Percentiles rank a stretch among this genome's conserved stretches.
These are phyloP conservation scores for Rhinichthys osculus DNA, from an alignment of 2,797 vertebrate species.

Conservation along the genomic window DNA sequence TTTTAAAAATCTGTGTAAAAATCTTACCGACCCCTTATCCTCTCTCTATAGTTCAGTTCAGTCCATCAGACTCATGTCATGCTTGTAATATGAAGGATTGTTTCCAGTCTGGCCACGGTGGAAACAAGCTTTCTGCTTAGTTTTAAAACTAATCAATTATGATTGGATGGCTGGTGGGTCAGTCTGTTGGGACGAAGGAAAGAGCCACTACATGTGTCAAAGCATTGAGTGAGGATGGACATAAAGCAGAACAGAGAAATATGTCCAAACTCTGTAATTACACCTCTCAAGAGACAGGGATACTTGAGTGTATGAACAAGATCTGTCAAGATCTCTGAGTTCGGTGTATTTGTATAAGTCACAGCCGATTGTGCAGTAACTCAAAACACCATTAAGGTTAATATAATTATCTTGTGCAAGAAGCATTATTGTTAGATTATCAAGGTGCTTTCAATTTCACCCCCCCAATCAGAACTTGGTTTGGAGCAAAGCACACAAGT, in stretches of 20 bases:
- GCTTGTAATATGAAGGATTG: slow-evolving; percentile 66
- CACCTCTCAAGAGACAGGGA: slow-evolving; percentile 61
- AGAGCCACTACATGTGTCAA: slow-evolving; percentile 75
- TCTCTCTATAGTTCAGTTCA: slow-evolving; percentile 45
- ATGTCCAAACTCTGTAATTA: slow-evolving; percentile 73
- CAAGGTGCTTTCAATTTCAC: background rate
- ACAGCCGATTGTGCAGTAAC: background rate
- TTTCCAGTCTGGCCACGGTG: slow-evolving; percentile 75
- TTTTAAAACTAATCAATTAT: slow-evolving; percentile 76
- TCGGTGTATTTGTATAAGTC: slow-evolving; percentile 21
- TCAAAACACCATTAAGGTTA: background rate
- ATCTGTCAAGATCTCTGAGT: slow-evolving; percentile 29
- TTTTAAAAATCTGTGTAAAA: background rate
- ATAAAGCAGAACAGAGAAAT: slow-evolving; percentile 74
- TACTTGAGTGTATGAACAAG: slow-evolving; percentile 41
- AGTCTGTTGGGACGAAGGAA: slow-evolving; percentile 68
- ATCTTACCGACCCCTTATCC: background rate
- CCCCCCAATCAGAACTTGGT: slow-evolving; percentile 42
- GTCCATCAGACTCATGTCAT: slow-evolving; percentile 39
- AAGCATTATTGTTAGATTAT: background rate
- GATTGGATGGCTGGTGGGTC: slow-evolving; percentile 69
- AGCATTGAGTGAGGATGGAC: slow-evolving; percentile 64
- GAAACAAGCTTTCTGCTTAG: slow-evolving; percentile 62
- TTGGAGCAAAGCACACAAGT: background rate
- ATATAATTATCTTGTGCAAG: background rate